Evolutionary conservation across 2,797 vertebrate species (phyloP).

Genomic region (Sebastes kiyomatsui): DNA sequence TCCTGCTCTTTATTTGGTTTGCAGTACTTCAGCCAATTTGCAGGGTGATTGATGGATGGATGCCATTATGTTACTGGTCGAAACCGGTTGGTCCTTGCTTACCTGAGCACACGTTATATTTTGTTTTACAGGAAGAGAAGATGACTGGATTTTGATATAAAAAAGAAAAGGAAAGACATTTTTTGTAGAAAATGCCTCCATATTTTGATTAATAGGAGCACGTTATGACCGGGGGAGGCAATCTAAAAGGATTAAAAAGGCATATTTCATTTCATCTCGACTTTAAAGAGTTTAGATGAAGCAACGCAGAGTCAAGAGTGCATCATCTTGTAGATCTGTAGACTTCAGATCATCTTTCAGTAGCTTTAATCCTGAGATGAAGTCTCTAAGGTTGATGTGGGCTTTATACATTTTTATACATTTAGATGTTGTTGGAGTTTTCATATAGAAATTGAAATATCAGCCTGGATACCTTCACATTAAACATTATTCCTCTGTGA

Average conservation of each 20-base stretch:
- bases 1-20: background rate
- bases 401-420: background rate
- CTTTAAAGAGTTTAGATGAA: background rate
- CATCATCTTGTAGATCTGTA: background rate
- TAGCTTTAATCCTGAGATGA: background rate
- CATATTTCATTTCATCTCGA: too few species aligned
- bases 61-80: too few species aligned
- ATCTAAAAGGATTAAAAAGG: too few species aligned
- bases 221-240: too few species aligned
- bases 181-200: too few species aligned
- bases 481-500: background rate
- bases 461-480: background rate
- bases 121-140: too few species aligned
- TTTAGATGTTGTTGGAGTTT: background rate
- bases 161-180: accelerated
- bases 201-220: too few species aligned
- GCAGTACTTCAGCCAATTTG: too few species aligned
- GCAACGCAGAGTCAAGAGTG: background rate
- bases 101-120: too few species aligned
- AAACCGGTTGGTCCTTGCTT: too few species aligned
- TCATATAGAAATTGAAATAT: background rate
- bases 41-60: too few species aligned
- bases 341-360: background rate
- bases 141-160: too few species aligned
- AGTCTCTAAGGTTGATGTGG: background rate